Percentiles rank a stretch among this genome's conserved stretches.
Evolutionary conservation across 2,888 invertebrate species (phyloP).

Genomic region (Cylindroiulus punctatus): DNA sequence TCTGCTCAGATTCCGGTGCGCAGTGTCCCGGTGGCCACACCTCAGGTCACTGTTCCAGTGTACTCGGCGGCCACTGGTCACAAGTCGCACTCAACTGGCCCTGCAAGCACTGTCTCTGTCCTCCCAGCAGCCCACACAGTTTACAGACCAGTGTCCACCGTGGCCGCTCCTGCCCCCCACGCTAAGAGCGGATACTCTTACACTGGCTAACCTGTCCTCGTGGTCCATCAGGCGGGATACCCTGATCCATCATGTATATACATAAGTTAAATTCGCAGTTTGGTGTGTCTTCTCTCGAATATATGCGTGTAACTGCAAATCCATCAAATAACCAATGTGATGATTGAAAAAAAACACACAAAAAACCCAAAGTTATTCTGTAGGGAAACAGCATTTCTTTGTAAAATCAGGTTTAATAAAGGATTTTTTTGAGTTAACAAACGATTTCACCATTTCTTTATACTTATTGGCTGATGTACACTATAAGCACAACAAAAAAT

Average conservation of each 20-base stretch:
- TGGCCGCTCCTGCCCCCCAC: slow-evolving; percentile 13
- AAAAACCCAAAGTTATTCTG: background rate
- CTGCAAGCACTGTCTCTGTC: background rate
- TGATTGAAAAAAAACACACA: background rate
- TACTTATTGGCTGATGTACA: too few species aligned
- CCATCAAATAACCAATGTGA: background rate
- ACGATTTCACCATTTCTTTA: too few species aligned
- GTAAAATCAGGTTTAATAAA: slow-evolving; percentile 15
- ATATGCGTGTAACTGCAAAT: background rate
- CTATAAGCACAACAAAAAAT: too few species aligned
- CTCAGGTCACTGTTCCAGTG: slow-evolving; percentile 13
- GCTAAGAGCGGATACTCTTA: slow-evolving; percentile 51
- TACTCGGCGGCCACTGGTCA: slow-evolving; percentile 29
- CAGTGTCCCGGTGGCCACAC: background rate
- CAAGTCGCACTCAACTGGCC: slow-evolving; percentile 8
- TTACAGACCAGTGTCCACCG: background rate
- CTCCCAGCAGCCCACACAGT: slow-evolving; percentile 4
- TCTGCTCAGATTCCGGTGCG: slow-evolving; percentile 40
- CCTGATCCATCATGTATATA: background rate
- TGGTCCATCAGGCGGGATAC: background rate
- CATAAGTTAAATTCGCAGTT: slow-evolving; percentile 10
- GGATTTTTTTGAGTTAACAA: background rate
- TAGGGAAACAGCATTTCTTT: background rate
- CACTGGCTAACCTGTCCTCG: slow-evolving; percentile 49
- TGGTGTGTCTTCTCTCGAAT: slow-evolving; percentile 6